Percentiles rank a stretch among this genome's conserved stretches.
Evolutionary conservation across 2,113 vertebrate genomes (phyloP).

Genomic region (Penelope pileata): DNA sequence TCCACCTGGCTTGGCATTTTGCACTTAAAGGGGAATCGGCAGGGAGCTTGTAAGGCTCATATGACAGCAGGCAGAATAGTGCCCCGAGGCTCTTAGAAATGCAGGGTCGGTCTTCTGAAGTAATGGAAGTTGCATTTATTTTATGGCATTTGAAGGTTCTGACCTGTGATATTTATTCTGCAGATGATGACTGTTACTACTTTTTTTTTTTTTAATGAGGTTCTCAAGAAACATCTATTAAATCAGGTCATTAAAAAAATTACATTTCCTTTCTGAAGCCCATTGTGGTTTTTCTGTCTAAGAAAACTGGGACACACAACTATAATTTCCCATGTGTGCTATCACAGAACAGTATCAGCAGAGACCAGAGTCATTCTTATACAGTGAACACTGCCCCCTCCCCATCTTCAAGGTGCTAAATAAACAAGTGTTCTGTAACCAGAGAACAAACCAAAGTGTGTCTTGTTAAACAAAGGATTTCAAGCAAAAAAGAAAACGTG

Average conservation of each 20-base stretch:
- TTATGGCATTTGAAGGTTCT: slow-evolving; percentile 7
- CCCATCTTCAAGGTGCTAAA: neutral
- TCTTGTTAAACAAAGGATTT: neutral
- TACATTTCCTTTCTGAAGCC: slow-evolving; percentile 3
- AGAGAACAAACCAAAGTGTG: neutral
- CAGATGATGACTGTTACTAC: slow-evolving; percentile 33
- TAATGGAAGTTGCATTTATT: slow-evolving; percentile 11
- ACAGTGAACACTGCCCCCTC: neutral
- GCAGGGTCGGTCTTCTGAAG: neutral
- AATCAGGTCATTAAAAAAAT: slow-evolving; percentile 60
- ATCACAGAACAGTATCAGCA: neutral
- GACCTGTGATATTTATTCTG: slow-evolving; percentile 41
- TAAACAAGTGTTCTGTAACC: neutral
- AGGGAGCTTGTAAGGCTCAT: neutral
- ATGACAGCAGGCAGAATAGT: neutral
- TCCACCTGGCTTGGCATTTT: slow-evolving; percentile 29
- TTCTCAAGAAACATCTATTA: slow-evolving; percentile 45
- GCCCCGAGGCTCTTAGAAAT: neutral
- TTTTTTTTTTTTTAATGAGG: slow-evolving; percentile 1
- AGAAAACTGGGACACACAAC: slow-evolving; percentile 24
- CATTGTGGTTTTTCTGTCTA: neutral
- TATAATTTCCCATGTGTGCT: neutral
- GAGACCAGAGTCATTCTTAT: neutral
- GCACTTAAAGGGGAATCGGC: slow-evolving; percentile 19
- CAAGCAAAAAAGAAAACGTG: neutral